Percentiles rank a stretch among this genome's conserved stretches.
Evolutionary conservation across 2,797 vertebrate species (phyloP).

Genomic region (Nyctibius grandis): DNA sequence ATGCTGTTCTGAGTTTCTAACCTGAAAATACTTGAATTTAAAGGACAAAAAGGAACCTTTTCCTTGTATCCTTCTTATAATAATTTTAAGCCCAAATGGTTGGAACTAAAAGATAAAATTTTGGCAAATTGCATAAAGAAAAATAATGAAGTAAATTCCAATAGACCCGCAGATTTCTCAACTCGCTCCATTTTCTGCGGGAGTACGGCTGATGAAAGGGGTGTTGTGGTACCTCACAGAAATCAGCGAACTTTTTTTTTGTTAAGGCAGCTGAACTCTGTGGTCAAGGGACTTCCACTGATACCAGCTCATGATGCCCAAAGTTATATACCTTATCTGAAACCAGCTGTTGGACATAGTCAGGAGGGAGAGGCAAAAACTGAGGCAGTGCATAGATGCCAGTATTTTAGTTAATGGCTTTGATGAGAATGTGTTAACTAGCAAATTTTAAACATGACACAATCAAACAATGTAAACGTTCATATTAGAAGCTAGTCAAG

Average conservation of each 20-base stretch:
- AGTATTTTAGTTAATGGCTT: background rate
- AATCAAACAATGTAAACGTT: background rate
- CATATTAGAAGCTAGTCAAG: background rate
- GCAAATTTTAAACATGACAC: background rate
- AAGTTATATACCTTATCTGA: background rate
- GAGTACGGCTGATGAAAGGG: background rate
- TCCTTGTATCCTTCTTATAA: background rate
- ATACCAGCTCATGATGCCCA: background rate
- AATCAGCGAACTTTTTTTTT: background rate
- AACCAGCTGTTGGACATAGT: background rate
- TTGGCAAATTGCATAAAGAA: background rate
- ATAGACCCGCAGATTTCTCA: background rate
- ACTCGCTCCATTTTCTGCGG: background rate
- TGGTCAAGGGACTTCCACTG: background rate
- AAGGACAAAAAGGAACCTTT: background rate
- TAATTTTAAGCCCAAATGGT: background rate
- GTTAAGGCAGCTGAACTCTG: background rate
- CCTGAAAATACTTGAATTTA: background rate
- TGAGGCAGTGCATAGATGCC: background rate
- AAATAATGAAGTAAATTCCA: background rate
- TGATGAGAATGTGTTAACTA: background rate
- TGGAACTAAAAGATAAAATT: background rate
- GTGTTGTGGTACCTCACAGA: background rate
- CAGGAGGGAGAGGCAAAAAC: background rate
- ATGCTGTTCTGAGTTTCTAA: background rate